Percentiles rank a stretch among this genome's conserved stretches.
Evolutionary conservation across 1,140 invertebrate genomes (phyloP).

Genomic region (Bombus sibiricus): DNA sequence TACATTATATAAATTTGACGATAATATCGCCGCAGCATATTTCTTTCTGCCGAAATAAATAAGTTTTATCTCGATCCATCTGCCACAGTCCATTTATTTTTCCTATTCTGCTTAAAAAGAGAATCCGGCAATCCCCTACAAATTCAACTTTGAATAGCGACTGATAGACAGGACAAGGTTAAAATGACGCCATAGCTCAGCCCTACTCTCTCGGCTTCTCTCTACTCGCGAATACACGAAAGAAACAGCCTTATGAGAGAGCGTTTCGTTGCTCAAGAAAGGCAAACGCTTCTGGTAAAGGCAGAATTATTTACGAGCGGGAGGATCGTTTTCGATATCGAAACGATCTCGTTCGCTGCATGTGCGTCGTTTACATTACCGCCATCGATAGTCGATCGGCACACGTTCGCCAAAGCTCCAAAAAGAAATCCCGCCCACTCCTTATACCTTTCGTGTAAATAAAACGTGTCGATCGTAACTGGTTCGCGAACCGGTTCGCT

Average conservation of each 20-base stretch:
- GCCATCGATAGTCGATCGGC: slow-evolving; percentile 13
- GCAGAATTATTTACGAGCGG: slow-evolving; percentile 46
- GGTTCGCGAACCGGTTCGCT: neutral
- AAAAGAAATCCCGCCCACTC: slow-evolving; percentile 18
- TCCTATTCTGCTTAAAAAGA: too few relatives aligned
- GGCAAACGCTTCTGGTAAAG: neutral
- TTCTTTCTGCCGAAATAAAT: too few relatives aligned
- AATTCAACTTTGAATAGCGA: neutral
- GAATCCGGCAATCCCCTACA: too few relatives aligned
- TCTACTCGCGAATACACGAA: neutral
- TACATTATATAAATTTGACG: too few relatives aligned
- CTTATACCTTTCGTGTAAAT: neutral
- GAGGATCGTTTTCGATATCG: slow-evolving; percentile 25
- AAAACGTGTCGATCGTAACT: slow-evolving; percentile 20
- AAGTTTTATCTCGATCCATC: neutral
- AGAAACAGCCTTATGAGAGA: slow-evolving; percentile 10
- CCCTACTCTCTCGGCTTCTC: neutral
- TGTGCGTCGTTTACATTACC: slow-evolving; percentile 20
- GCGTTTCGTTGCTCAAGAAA: slow-evolving; percentile 16
- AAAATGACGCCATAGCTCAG: neutral
- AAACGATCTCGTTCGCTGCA: slow-evolving; percentile 31
- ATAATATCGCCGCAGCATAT: too few relatives aligned
- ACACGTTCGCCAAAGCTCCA: neutral
- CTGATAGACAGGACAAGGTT: neutral
- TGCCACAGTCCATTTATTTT: neutral